phyloP scores from a whole-genome alignment of 2,113 vertebrate species.

The Agapornis roseicollis region DNA sequence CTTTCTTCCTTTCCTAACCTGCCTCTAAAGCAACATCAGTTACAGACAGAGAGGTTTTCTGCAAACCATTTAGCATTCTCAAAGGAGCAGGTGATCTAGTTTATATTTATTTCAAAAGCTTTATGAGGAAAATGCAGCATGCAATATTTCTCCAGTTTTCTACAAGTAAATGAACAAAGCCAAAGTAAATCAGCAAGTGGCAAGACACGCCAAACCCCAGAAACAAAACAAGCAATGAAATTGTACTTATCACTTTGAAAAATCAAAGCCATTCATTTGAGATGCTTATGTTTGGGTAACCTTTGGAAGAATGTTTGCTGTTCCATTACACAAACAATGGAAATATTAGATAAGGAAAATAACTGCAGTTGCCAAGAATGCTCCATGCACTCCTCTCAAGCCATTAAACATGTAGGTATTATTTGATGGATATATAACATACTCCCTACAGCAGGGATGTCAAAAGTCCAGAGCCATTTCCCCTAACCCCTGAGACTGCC shows the following conservation, averaged over 20 bases:
- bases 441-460: not conserved
- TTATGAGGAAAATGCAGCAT: not conserved
- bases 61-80: not conserved
- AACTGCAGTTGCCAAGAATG: not conserved
- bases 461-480: not conserved
- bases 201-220: not conserved
- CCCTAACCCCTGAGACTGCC: too few species aligned
- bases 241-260: conserved; percentile 37
- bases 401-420: not conserved
- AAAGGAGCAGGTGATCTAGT: not conserved
- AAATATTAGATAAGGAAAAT: conserved; percentile 52
- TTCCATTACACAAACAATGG: conserved; percentile 57
- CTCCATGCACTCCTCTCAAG: not conserved
- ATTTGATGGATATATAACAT: not conserved
- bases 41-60: not conserved
- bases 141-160: not conserved
- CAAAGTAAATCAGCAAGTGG: conserved; percentile 40
- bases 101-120: not conserved
- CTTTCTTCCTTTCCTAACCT: not conserved
- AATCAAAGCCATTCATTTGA: conserved; percentile 55
- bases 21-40: not conserved
- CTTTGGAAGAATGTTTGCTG: conserved; percentile 62
- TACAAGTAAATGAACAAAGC: conserved; percentile 24
- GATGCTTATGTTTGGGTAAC: conserved; percentile 53
- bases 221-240: conserved; percentile 34